Conservation (phyloP, 2,797 vertebrate genomes). For the Gephyroberyx darwinii region DNA sequence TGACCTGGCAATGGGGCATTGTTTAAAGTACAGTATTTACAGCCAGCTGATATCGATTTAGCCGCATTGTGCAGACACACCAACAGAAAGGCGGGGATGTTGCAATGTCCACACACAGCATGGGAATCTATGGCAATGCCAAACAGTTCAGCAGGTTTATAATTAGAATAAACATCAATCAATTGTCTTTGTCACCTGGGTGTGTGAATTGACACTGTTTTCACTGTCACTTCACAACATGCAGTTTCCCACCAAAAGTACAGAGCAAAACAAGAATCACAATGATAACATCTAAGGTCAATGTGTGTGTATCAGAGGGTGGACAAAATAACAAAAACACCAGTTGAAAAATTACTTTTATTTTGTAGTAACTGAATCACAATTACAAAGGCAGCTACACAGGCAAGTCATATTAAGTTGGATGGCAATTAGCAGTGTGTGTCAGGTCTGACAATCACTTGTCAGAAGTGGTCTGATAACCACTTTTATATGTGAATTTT, state of each 20-base stretch:
- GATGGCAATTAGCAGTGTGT: constrained; percentile 16
- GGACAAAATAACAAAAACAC: constrained; percentile 26
- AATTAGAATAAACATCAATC: constrained; percentile 11
- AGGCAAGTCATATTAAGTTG: background rate
- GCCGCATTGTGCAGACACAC: constrained; percentile 22
- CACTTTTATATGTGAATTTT: background rate
- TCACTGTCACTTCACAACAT: constrained; percentile 7
- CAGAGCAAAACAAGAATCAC: background rate
- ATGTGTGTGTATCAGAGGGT: constrained; percentile 5
- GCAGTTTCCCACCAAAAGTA: background rate
- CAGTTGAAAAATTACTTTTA: constrained; percentile 9
- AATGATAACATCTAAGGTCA: constrained; percentile 5
- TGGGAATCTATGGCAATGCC: constrained; percentile 16
- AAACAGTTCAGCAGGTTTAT: constrained; percentile 17
- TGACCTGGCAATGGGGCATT: constrained; percentile 20
- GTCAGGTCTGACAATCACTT: constrained; percentile 3
- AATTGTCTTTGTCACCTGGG: constrained; percentile 29
- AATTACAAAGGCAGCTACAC: constrained; percentile 20
- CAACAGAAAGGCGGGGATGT: constrained; percentile 9
- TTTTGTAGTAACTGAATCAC: background rate
- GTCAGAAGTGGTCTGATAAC: background rate
- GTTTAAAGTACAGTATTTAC: constrained; percentile 38
- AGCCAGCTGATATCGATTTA: constrained; percentile 19
- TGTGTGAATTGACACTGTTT: constrained; percentile 6
- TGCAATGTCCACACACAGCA: constrained; percentile 24